These are phyloP conservation scores for Murina feae DNA, from an alignment of 2,113 vertebrate species.

Conservation along the genomic window DNA sequence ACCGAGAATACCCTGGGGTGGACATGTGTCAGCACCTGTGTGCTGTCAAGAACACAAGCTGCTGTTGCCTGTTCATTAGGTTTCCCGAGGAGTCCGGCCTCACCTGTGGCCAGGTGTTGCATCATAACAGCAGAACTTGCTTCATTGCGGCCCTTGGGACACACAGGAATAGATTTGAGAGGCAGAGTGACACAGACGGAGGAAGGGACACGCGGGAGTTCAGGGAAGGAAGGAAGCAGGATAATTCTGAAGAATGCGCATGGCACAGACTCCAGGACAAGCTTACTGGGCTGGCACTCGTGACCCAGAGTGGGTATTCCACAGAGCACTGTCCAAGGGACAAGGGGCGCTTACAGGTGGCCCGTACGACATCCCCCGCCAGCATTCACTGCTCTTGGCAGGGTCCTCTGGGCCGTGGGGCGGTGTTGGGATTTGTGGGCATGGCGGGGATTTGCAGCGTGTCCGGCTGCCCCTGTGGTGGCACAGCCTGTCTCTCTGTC, in stretches of 20 bases:
- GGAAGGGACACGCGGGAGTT: slow-evolving; percentile 14
- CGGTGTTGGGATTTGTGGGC: not conserved
- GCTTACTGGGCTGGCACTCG: accelerated
- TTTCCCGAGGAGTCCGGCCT: slow-evolving; percentile 65
- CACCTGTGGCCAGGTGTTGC: slow-evolving; percentile 67
- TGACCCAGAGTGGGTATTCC: not conserved
- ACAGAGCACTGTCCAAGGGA: not conserved
- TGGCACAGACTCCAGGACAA: not conserved
- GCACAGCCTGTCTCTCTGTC: not conserved
- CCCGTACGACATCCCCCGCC: accelerated
- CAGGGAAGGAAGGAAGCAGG: not conserved
- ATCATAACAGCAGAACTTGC: slow-evolving; percentile 67
- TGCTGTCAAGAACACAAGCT: slow-evolving; percentile 47
- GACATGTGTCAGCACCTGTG: slow-evolving; percentile 33
- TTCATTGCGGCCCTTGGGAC: slow-evolving; percentile 42
- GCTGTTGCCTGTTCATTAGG: slow-evolving; percentile 52
- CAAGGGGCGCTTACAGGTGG: not conserved
- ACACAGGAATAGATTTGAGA: slow-evolving; percentile 26
- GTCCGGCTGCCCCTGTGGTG: not conserved
- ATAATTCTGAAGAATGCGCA: not conserved
- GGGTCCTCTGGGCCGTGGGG: accelerated
- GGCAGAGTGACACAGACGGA: not conserved
- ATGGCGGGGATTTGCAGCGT: not conserved
- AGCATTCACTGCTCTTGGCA: accelerated
- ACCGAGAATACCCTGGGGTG: slow-evolving; percentile 59